Percentiles rank a stretch among this genome's conserved stretches.
These are phyloP conservation scores for Pygoscelis antarcticus DNA, from an alignment of 2,113 vertebrate species.

Conservation along the genomic window DNA sequence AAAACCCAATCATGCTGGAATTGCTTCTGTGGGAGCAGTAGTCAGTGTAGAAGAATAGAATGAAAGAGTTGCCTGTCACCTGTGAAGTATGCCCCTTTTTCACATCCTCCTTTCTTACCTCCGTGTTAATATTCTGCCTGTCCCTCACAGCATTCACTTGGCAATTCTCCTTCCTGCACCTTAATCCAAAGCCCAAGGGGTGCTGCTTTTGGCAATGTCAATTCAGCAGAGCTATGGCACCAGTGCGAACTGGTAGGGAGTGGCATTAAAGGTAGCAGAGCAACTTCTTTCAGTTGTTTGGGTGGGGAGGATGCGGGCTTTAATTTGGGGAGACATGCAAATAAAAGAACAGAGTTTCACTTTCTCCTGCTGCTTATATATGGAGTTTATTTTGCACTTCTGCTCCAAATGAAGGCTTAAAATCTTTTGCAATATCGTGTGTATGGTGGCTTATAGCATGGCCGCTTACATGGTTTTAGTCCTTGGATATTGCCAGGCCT, in stretches of 20 bases:
- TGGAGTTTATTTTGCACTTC: background rate
- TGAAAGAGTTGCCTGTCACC: background rate
- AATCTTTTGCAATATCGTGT: background rate
- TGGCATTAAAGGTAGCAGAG: background rate
- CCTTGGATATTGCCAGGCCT: background rate
- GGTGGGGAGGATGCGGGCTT: background rate
- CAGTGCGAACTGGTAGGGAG: background rate
- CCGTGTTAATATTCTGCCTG: background rate
- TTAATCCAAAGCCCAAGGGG: background rate
- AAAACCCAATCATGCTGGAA: background rate
- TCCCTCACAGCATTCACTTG: background rate
- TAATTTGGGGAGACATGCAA: background rate
- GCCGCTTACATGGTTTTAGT: background rate
- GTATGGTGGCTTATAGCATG: background rate
- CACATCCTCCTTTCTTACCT: background rate
- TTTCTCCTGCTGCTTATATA: background rate
- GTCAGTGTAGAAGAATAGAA: background rate
- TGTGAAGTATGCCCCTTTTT: background rate
- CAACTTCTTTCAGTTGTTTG: background rate
- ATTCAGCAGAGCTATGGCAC: background rate
- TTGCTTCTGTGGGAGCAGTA: background rate
- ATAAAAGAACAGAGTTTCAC: background rate
- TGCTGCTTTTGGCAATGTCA: background rate
- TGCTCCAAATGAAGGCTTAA: background rate
- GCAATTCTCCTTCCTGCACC: background rate